Percentiles rank a stretch among this genome's conserved stretches.
phyloP scores from a whole-genome alignment of 2,113 vertebrate species.

The Labrus mixtus region DNA sequence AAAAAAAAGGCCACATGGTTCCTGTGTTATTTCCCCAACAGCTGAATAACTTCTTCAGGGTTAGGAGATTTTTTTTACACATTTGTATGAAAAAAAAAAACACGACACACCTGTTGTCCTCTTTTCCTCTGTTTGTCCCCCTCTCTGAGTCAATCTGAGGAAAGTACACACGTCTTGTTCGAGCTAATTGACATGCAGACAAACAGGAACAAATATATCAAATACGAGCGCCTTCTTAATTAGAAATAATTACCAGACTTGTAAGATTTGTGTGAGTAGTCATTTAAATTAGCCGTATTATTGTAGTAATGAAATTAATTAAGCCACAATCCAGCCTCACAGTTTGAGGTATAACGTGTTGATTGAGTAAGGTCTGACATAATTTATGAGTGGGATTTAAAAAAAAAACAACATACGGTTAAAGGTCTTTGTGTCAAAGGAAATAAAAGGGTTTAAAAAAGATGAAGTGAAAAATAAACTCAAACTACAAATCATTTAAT shows the following conservation, averaged over 20 bases:
- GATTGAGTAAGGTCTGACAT: conserved; percentile 54
- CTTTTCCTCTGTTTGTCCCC: not conserved
- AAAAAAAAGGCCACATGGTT: conserved; percentile 4
- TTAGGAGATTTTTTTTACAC: not conserved
- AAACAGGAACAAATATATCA: conserved; percentile 57
- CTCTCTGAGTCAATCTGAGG: conserved; percentile 21
- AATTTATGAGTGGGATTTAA: conserved; percentile 32
- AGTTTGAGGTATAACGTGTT: conserved; percentile 50
- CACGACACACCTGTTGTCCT: conserved; percentile 22
- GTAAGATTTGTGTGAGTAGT: conserved; percentile 34
- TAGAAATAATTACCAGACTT: conserved; percentile 60
- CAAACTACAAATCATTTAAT: not conserved
- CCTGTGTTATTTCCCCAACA: conserved; percentile 11
- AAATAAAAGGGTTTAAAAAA: not conserved
- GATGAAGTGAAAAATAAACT: not conserved
- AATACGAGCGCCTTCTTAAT: conserved; percentile 58
- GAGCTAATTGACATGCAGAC: conserved; percentile 65
- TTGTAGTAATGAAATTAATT: conserved; percentile 63
- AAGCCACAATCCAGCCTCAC: conserved; percentile 29
- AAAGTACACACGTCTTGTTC: conserved; percentile 53
- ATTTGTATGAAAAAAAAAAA: not conserved
- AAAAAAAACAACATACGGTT: conserved; percentile 19
- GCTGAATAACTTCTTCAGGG: not conserved
- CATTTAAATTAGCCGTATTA: conserved; percentile 64
- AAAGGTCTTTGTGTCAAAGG: not conserved